Evolutionary conservation across 2,113 vertebrate species (phyloP), one percentile per base, ranked within the genome.

Genomic region (western clawed frog (Xenopus tropicalis)): DNA sequence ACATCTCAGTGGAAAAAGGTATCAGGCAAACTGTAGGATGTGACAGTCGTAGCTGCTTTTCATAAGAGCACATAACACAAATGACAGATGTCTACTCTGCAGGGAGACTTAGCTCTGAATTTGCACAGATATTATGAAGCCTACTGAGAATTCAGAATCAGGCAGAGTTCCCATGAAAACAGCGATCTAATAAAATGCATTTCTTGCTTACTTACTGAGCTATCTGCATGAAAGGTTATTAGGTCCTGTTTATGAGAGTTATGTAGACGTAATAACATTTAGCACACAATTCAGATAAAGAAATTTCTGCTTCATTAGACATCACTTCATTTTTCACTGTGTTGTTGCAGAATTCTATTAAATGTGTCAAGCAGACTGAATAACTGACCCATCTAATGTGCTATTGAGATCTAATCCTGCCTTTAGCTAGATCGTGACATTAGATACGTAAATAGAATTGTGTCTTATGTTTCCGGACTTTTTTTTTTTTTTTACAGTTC

Each of bases 21-120:
- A 24, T 14, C 7, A 17, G 25, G 73, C 23, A 62, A 58, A 48
- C n/a, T 69, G n/a, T 24, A 63, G 54, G 48, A 75, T 58, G 66
- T 69, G 73, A 62, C 23, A 75, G 56, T 69, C 58, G 51, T 64
- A 44, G 57, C n/a, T 24, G 58, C 29, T 59, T 74, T 68, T 43
- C 23, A 61, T 42, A 16, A 58, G 37, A 46, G 63, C 43, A 25
- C 29, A 46, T 67, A 46, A 61, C 23, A 58, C 43, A 61, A 56
- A 66, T 66, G 72, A 69, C 73, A 75, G 73, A 75, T 75, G 59
- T 67, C 58, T 43, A 22, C n/a, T 62, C 73, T 21, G 14, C 58
- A 63, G 66, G 58, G 73, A 69, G 73, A 43, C 64, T 22, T 48
- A 43, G 43, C 48, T n/a, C 43, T 66, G 42, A 66, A 21, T 42